Evolutionary conservation across 1,140 invertebrate genomes (phyloP).

Genomic region (Uloborus diversus): DNA sequence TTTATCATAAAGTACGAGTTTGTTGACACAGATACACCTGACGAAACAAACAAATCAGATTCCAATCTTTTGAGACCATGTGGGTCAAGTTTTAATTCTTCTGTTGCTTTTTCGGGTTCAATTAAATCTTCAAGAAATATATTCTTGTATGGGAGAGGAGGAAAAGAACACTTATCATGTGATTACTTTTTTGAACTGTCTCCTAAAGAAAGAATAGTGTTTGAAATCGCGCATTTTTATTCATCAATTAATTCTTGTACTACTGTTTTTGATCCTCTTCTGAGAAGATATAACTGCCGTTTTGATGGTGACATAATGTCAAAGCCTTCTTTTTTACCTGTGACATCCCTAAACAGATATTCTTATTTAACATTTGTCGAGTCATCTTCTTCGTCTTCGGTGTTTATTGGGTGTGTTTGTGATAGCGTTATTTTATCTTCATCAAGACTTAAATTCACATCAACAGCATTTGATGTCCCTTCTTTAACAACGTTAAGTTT

Average conservation of each 20-base stretch:
- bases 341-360: neutral
- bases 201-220: slow-evolving; percentile 37
- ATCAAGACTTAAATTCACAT: slow-evolving; percentile 77
- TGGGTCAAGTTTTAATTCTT: slow-evolving; percentile 9
- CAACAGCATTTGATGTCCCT: slow-evolving; percentile 73
- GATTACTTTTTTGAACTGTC: slow-evolving; percentile 53
- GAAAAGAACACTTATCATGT: slow-evolving; percentile 56
- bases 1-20: slow-evolving; percentile 60
- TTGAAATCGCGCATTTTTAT: slow-evolving; percentile 40
- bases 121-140: slow-evolving; percentile 57
- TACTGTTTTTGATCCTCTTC: slow-evolving; percentile 32
- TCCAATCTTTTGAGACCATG: slow-evolving; percentile 5
- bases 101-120: neutral
- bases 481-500: slow-evolving; percentile 76
- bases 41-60: slow-evolving; percentile 14
- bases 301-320: neutral
- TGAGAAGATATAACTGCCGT: slow-evolving; percentile 27
- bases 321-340: neutral
- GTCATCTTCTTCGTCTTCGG: slow-evolving; percentile 74
- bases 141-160: slow-evolving; percentile 60
- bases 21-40: slow-evolving; percentile 49
- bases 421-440: slow-evolving; percentile 38
- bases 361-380: slow-evolving; percentile 24
- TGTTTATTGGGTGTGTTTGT: slow-evolving; percentile 66
- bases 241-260: slow-evolving; percentile 37